Conservation (phyloP, 2,113 vertebrate species). For the Dendrocopos noguchii region DNA sequence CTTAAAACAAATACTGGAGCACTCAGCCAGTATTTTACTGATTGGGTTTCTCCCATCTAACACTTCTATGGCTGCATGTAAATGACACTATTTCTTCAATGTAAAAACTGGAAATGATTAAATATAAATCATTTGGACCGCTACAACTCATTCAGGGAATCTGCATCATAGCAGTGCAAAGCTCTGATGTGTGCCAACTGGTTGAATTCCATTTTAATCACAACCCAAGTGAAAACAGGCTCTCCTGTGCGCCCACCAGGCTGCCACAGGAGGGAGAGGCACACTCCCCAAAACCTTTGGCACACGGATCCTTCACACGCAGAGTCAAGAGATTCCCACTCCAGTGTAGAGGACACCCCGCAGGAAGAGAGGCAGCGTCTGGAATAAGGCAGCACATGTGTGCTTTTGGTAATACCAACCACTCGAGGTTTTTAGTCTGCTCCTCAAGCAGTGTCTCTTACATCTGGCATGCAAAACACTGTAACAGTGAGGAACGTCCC, state of each 20-base stretch:
- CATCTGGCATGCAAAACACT: conserved; percentile 59
- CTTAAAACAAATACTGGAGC: conserved; percentile 51
- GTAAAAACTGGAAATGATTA: neutral
- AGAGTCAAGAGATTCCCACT: neutral
- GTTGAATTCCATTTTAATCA: neutral
- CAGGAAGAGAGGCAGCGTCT: neutral
- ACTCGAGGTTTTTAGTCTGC: conserved; percentile 4
- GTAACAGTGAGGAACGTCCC: conserved; percentile 32
- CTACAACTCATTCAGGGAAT: neutral
- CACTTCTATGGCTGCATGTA: neutral
- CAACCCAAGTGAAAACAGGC: neutral
- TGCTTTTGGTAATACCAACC: neutral
- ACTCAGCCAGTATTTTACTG: conserved; percentile 21
- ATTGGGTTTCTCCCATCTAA: neutral
- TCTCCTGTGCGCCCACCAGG: neutral
- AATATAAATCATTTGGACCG: neutral
- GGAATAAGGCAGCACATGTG: neutral
- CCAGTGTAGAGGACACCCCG: neutral
- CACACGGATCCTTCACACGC: neutral
- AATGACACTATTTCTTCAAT: conserved; percentile 1
- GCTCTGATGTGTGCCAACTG: neutral
- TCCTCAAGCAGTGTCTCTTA: conserved; percentile 49
- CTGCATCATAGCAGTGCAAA: neutral
- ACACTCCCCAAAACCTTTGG: neutral
- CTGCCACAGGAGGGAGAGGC: neutral